Evolutionary conservation across 1,140 invertebrate species (phyloP).

Genomic region (Drosophila erecta): DNA sequence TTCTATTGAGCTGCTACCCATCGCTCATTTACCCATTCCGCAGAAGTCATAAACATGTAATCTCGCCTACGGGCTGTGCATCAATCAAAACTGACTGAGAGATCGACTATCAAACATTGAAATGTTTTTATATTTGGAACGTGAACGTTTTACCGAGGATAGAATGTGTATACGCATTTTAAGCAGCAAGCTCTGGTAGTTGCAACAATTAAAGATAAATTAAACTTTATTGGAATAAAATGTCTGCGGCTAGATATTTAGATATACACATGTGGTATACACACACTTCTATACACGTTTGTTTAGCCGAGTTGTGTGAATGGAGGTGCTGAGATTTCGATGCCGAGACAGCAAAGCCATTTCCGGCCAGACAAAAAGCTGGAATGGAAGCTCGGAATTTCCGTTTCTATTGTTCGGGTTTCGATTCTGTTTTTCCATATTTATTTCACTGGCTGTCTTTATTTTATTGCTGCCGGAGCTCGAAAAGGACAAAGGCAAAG

Average conservation of each 20-base stretch:
- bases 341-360: conserved; percentile 68
- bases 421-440: conserved; percentile 31
- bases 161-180: no score
- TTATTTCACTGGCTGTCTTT: conserved; percentile 33
- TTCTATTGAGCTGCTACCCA: conserved; percentile 48
- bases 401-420: conserved; percentile 39
- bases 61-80: conserved; percentile 52
- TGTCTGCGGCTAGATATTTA: background rate
- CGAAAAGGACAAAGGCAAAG: conserved; percentile 61
- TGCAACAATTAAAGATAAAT: no score
- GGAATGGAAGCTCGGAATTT: conserved; percentile 53
- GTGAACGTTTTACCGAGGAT: no score
- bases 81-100: conserved; percentile 3
- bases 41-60: conserved; percentile 56
- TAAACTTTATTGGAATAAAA: no score
- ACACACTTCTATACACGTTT: conserved; percentile 52
- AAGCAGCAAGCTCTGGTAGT: no score
- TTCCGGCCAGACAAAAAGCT: conserved; percentile 79
- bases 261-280: background rate
- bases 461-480: conserved; percentile 53
- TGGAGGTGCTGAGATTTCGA: conserved; percentile 33
- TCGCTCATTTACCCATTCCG: background rate
- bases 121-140: background rate
- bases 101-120: background rate
- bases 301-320: background rate